These are phyloP conservation scores for Pelodiscus sinensis DNA, from an alignment of 2,113 vertebrate genomes.

Conservation along the genomic window DNA sequence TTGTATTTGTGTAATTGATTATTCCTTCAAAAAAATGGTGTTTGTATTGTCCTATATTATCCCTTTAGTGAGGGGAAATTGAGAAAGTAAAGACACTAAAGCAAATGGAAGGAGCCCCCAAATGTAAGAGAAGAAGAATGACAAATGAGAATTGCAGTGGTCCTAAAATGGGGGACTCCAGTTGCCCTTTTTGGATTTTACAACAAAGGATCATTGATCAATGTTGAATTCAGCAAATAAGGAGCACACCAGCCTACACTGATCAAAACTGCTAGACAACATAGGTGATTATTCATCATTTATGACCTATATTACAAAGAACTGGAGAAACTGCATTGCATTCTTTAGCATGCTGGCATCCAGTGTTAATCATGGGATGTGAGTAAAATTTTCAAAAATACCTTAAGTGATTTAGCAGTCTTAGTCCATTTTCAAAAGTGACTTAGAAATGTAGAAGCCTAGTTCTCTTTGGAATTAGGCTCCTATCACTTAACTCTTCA, in stretches of 20 bases:
- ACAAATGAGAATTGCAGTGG: constrained; percentile 10
- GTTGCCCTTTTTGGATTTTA: neutral
- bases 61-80: constrained; percentile 21
- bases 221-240: neutral
- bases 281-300: neutral
- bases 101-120: neutral
- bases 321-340: neutral
- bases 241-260: neutral
- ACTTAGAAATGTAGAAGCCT: neutral
- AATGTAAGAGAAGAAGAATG: neutral
- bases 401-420: neutral
- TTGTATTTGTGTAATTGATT: neutral
- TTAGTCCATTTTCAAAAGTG: neutral
- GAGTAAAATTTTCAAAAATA: constrained; percentile 17
- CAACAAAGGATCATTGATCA: rapidly evolving
- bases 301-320: neutral
- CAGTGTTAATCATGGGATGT: neutral
- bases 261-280: neutral
- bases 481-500: neutral
- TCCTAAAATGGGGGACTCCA: neutral
- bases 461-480: neutral
- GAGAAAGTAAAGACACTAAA: constrained; percentile 18
- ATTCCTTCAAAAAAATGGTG: neutral
- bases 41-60: too few relatives aligned
- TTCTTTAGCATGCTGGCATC: neutral